These are phyloP conservation scores for Orcinus orca DNA, from an alignment of 2,113 vertebrate genomes.

Conservation along the genomic window DNA sequence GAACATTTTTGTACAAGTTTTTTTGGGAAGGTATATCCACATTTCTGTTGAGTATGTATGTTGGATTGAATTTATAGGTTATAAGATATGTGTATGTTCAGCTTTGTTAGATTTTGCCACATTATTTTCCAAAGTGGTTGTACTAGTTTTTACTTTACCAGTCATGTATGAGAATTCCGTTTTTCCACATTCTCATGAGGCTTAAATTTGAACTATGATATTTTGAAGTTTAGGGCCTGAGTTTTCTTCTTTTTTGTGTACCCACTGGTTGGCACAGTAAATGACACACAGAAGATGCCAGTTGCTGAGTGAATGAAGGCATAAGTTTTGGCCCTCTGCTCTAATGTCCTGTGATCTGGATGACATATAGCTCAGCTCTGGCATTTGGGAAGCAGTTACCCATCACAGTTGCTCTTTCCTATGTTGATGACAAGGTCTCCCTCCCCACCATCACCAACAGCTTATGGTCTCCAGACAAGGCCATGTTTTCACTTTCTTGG, in stretches of 20 bases:
- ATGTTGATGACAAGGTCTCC: not conserved
- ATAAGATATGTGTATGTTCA: not conserved
- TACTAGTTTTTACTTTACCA: not conserved
- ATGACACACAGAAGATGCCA: not conserved
- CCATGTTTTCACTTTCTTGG: not conserved
- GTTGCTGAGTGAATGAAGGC: not conserved
- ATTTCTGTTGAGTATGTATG: slow-evolving; percentile 30
- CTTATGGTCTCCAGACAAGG: not conserved
- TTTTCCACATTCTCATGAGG: not conserved
- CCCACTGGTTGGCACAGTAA: not conserved
- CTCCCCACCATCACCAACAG: not conserved
- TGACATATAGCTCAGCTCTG: not conserved
- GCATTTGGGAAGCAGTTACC: not conserved
- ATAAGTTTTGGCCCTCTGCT: not conserved
- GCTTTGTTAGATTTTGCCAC: not conserved
- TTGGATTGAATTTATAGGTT: not conserved
- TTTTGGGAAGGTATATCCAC: not conserved
- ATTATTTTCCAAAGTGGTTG: slow-evolving; percentile 19
- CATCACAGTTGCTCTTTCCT: not conserved
- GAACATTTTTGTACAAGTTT: not conserved
- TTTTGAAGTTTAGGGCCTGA: not conserved
- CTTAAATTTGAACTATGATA: slow-evolving; percentile 4
- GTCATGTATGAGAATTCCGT: not conserved
- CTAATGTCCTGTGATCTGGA: not conserved
- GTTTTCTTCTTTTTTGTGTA: not conserved